phyloP scores from a whole-genome alignment of 2,797 vertebrate genomes.

The Buphagus erythrorhynchus region DNA sequence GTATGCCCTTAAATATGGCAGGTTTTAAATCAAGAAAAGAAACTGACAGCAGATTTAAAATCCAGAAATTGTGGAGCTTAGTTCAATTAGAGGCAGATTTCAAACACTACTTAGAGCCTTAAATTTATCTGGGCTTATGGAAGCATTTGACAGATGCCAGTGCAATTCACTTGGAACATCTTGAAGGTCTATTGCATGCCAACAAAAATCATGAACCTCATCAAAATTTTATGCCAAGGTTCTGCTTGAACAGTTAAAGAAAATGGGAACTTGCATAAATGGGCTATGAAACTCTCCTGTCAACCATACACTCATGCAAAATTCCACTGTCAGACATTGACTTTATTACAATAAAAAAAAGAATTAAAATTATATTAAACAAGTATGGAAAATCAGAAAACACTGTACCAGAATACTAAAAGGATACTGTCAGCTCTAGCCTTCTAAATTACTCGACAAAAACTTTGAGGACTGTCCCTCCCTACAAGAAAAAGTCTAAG shows the following conservation, averaged over 20 bases:
- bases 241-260: constrained; percentile 39
- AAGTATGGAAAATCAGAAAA: not conserved
- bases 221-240: constrained; percentile 25
- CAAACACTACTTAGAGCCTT: not conserved
- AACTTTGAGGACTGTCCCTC: not conserved
- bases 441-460: not conserved
- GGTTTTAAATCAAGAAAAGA: not conserved
- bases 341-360: not conserved
- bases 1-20: not conserved
- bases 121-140: constrained; percentile 19
- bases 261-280: constrained; percentile 4
- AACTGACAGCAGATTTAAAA: not conserved
- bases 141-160: constrained; percentile 39
- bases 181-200: constrained; percentile 37
- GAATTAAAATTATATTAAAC: not conserved
- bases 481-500: not conserved
- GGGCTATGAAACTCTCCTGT: constrained; percentile 8
- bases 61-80: not conserved
- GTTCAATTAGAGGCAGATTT: constrained; percentile 6
- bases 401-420: not conserved
- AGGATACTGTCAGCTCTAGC: not conserved
- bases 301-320: not conserved
- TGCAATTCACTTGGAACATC: constrained; percentile 9
- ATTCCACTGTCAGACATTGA: not conserved
- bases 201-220: constrained; percentile 48